A percentile compares a stretch with the other conserved stretches of the same genome.
Conservation (phyloP, 64 coral and sea anemone genomes). For the Catalaphyllia jardinei region DNA sequence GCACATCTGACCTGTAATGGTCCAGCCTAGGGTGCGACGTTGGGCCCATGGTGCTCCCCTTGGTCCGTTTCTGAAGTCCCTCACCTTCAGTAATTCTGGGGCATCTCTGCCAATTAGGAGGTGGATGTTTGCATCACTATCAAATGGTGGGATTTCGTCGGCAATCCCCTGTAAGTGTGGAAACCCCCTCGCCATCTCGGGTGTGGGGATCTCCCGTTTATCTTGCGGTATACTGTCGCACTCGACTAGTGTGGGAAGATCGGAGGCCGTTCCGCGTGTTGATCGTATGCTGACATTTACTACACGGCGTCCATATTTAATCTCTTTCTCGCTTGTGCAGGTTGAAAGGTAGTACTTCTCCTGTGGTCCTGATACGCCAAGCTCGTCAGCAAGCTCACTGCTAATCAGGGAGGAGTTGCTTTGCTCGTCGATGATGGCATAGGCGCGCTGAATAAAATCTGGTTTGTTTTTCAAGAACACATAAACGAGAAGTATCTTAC, state of each 20-base stretch:
- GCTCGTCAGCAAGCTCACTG: conserved; percentile 38
- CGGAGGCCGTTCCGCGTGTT: not conserved
- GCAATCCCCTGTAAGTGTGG: not conserved
- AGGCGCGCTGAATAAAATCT: not conserved
- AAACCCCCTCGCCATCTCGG: conserved; percentile 32
- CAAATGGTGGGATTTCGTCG: not conserved
- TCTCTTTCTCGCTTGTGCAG: not conserved
- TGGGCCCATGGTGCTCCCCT: conserved; percentile 10
- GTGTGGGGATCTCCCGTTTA: conserved; percentile 24
- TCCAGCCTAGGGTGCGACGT: conserved; percentile 8
- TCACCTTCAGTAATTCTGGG: conserved; percentile 23
- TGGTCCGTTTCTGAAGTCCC: conserved; percentile 24
- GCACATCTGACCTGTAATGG: conserved; percentile 28
- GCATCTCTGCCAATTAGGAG: conserved; percentile 16
- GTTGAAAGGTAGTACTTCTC: conserved; percentile 41
- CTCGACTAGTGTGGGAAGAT: not conserved
- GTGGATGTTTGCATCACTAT: not conserved
- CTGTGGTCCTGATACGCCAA: not conserved
- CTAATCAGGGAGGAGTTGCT: conserved; percentile 34
- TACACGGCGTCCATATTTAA: not conserved
- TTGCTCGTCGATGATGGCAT: conserved; percentile 42
- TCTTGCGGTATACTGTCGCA: conserved; percentile 10
- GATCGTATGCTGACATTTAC: not conserved
- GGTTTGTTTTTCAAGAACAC: not conserved
- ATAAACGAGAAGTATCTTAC: conserved; percentile 37